These are phyloP conservation scores for Chlamydotis undulata DNA, from an alignment of 2,113 vertebrate genomes.

Conservation along the genomic window DNA sequence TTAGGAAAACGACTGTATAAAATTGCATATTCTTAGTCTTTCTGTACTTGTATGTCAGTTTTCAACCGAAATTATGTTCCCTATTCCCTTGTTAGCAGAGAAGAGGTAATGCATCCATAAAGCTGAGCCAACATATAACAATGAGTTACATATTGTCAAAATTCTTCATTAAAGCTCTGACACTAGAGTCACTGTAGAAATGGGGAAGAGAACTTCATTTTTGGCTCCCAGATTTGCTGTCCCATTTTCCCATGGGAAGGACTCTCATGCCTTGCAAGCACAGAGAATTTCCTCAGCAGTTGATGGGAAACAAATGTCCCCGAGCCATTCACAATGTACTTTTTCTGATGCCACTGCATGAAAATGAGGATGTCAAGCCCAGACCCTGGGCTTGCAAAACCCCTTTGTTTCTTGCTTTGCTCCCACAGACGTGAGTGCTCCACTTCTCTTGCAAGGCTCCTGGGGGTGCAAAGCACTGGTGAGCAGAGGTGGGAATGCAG, in stretches of 20 bases:
- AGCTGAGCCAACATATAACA: background rate
- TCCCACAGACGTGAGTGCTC: background rate
- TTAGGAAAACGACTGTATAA: background rate
- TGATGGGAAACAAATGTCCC: slow-evolving; percentile 30
- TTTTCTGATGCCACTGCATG: background rate
- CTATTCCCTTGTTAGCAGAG: background rate
- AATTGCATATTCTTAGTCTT: background rate
- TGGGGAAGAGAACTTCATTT: background rate
- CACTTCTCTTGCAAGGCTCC: background rate
- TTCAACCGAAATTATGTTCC: background rate
- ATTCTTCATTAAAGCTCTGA: background rate
- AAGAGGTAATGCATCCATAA: background rate
- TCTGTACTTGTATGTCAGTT: background rate
- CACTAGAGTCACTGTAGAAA: background rate
- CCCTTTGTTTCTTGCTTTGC: background rate
- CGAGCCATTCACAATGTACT: background rate
- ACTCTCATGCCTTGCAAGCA: background rate
- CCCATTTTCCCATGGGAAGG: background rate
- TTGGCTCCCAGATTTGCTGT: background rate
- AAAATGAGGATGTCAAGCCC: background rate
- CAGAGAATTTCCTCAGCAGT: background rate
- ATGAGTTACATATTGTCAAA: background rate
- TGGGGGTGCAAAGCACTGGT: background rate
- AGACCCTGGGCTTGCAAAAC: background rate
- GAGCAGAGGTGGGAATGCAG: background rate